Base-by-base conservation (phyloP, 1,140 invertebrate genomes). In the Belonocnema kinseyi region DNA sequence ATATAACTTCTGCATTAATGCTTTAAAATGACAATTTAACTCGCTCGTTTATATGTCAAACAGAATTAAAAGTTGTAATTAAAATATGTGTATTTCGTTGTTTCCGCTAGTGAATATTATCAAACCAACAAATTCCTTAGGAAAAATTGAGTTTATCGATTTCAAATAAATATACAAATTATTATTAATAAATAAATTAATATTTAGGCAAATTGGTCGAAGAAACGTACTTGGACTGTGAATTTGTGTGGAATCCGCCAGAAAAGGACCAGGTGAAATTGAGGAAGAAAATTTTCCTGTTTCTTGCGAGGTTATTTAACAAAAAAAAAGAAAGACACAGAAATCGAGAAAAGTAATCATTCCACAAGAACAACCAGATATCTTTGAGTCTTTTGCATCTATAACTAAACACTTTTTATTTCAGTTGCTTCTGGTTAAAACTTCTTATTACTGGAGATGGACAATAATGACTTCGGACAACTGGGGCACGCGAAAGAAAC, bases 401-500 rank as follows among this genome's bases (percentile, higher is more conserved):
- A 79, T 76, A 78, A 61, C 80, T 76, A 75, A 40, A 72, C 78
- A 72, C 13, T 83, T 82, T 66, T 72, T 53, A 86, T 86, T 81
- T 13, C 56, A 93, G 94, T 97, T 85, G 94, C 96, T 5, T 33
- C 26, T 33, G 26, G 26, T 33, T 0, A 33, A 33, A 33, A 33
- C 2, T 33, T 4, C 21, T 26, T 33, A 33, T 33, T 33, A 96
- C 96, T 1, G 90, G 93, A 75, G 93, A 94, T 85, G 97, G 97
- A 6, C 92, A 96, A 93, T 86, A 99, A 98, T 92, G 96, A 98
- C 83, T 94, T 94, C 85, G 96, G 97, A 8, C 98, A 99, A 88
- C 91, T 99, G 70, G 98, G 98, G 6, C 95, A 96, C 84, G 92
- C 93, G 17, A 92, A 93, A 85, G 75, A 78, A 7, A 80, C 93